A percentile compares a stretch with the other conserved stretches of the same genome.
phyloP scores from a whole-genome alignment of 2,113 vertebrate species.

The Daphoenositta chrysoptera region DNA sequence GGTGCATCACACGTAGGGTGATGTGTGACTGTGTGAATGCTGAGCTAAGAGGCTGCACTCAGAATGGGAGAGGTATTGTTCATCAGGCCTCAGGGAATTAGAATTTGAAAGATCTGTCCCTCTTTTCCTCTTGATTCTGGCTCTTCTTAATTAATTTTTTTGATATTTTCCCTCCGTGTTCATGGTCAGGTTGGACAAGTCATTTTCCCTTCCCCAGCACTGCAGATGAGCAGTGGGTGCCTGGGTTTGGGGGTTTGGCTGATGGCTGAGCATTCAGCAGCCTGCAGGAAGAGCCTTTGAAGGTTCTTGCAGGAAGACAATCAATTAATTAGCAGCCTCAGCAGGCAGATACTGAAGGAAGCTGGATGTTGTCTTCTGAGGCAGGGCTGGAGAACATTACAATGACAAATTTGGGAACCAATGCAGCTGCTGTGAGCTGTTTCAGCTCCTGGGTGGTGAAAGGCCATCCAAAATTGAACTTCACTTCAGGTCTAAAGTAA shows the following conservation, averaged over 20 bases:
- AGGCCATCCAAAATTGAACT: accelerated
- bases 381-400: background rate
- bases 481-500: background rate
- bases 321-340: background rate
- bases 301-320: background rate
- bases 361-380: background rate
- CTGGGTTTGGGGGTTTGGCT: background rate
- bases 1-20: accelerated
- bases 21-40: background rate
- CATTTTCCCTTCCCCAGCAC: background rate
- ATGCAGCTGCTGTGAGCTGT: background rate
- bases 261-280: background rate
- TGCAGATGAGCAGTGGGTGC: background rate
- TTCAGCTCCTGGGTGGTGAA: background rate
- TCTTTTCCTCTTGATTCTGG: background rate
- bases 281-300: background rate
- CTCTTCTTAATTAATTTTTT: background rate
- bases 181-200: background rate
- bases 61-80: background rate
- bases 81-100: background rate
- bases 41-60: background rate
- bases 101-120: background rate
- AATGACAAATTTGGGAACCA: background rate
- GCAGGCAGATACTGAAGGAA: background rate
- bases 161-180: background rate